Base-by-base conservation (phyloP, 2,113 vertebrate genomes). In the Larimichthys polyactis region DNA sequence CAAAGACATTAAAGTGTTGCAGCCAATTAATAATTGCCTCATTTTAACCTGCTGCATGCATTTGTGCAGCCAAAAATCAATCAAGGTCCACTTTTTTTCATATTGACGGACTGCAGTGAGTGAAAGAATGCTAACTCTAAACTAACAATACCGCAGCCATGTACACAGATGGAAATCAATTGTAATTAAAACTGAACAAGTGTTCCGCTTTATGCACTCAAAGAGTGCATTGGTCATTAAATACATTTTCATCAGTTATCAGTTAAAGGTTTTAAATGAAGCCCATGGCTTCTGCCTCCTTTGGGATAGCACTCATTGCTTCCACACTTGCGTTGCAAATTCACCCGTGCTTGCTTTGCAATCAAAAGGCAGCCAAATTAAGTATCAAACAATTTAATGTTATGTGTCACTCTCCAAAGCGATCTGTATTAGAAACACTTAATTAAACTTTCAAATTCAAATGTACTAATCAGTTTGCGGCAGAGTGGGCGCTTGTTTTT, bases 101-200 rank as follows among this genome's bases (percentile, higher is more conserved):
- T 82, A 93, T 90, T 91, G 89, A 94, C 76, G 88, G 81, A 91
- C 85, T 80, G 81, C 14, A 17, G 29, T 64, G 64, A 82, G 89
- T 73, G 82, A 85, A 90, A 90, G 81, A 90, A 91, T 55, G 77
- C 83, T 65, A 90, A 93, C 88, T 88, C 79, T 69, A 73, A 89
- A 91, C 77, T 81, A 92, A 94, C 92, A 94, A 95, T 92, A 90
- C 91, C 68, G 89, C 74, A 91, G 85, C 91, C 90, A 83, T 95
- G 94, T 95, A 94, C 95, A 93, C 89, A 95, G 95, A 96, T 96
- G 95, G 91, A 95, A 97, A 97, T 97, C 97, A 96, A 97, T 96
- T 95, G 95, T 97, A 97, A 97, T 97, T 97, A 96, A 97, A 96
- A 96, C 90, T 90, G 95, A 95, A 96, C 96, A 96, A 96, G 94